phyloP scores from a whole-genome alignment of 2,113 vertebrate genomes.

The Scalopus aquaticus region DNA sequence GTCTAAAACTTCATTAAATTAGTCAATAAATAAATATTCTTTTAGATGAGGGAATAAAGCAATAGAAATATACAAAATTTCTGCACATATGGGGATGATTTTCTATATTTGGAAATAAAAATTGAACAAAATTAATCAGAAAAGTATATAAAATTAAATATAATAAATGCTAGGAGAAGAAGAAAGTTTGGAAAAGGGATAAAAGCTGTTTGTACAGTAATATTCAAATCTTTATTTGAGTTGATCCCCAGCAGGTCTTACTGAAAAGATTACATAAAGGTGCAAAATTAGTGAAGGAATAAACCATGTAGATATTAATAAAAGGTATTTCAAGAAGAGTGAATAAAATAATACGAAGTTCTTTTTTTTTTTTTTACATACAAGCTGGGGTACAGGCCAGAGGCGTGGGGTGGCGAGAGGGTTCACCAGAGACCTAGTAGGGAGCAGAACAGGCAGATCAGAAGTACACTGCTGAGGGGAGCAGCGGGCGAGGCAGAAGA shows the following conservation, averaged over 20 bases:
- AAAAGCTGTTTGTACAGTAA: neutral
- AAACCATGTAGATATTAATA: neutral
- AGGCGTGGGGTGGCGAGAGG: too few relatives aligned
- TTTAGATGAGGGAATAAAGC: neutral
- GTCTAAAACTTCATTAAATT: neutral
- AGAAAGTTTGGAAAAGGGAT: neutral
- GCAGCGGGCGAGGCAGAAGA: too few relatives aligned
- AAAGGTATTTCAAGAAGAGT: neutral
- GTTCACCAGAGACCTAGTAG: too few relatives aligned
- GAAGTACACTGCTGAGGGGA: too few relatives aligned
- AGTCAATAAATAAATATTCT: neutral
- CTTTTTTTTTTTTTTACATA: too few relatives aligned
- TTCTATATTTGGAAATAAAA: neutral
- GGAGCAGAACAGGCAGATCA: too few relatives aligned
- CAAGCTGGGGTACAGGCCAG: too few relatives aligned
- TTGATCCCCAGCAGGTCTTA: neutral
- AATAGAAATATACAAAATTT: neutral
- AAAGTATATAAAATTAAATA: neutral
- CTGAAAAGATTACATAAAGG: neutral
- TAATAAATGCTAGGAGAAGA: neutral
- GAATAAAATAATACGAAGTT: neutral
- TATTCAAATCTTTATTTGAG: too few relatives aligned
- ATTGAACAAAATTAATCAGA: neutral
- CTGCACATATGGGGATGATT: neutral
- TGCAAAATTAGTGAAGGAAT: neutral